Conservation (phyloP, 1,140 invertebrate species). For the Ladona fulva region DNA sequence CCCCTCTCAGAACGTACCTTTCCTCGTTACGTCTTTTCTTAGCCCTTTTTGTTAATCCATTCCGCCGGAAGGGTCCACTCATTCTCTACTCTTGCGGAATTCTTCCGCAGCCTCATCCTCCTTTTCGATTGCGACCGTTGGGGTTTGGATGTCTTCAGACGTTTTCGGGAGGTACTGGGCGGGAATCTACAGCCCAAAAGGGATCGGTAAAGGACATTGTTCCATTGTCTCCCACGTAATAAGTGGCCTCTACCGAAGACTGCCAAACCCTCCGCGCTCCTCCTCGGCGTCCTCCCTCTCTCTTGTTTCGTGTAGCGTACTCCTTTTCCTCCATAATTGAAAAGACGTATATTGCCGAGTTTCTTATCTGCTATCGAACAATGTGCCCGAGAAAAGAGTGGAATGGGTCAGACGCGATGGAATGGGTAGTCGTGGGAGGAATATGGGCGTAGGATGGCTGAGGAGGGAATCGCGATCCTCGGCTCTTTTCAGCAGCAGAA, state of each 20-base stretch:
- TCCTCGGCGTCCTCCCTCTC: background rate
- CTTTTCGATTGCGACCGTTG: background rate
- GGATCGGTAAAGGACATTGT: constrained; percentile 4
- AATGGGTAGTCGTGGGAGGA: background rate
- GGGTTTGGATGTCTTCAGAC: background rate
- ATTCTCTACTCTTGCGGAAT: too few relatives aligned
- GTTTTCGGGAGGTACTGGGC: background rate
- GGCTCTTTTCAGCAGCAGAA: background rate
- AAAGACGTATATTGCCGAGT: constrained; percentile 5
- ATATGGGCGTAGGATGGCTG: background rate
- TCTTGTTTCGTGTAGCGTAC: background rate
- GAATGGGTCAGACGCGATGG: background rate
- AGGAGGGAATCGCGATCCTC: background rate
- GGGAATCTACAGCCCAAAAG: background rate
- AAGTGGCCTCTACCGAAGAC: background rate
- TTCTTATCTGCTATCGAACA: constrained; percentile 6
- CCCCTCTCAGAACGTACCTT: too few relatives aligned
- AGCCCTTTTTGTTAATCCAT: too few relatives aligned
- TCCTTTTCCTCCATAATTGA: constrained; percentile 1
- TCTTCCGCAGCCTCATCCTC: background rate
- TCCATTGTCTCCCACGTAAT: constrained; percentile 4
- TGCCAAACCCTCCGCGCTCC: background rate
- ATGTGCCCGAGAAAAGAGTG: background rate
- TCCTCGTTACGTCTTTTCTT: too few relatives aligned
- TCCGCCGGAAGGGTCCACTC: too few relatives aligned